These are phyloP conservation scores for Leptodactylus fuscus DNA, from an alignment of 2,113 vertebrate species.

Conservation along the genomic window DNA sequence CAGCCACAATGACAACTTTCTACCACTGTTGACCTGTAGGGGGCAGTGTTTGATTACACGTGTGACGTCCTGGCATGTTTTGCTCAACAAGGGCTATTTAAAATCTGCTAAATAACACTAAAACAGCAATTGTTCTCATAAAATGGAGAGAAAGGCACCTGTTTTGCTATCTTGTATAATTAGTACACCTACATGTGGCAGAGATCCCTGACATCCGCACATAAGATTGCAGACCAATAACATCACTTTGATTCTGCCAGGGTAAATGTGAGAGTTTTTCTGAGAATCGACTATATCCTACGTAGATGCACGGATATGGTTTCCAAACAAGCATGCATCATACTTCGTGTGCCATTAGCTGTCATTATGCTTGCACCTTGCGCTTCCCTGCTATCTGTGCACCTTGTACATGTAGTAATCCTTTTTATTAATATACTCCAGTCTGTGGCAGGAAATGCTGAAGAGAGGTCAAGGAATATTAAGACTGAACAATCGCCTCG, in stretches of 20 bases:
- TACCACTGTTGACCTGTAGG: slow-evolving; percentile 8
- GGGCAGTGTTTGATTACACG: slow-evolving; percentile 44
- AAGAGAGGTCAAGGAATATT: slow-evolving; percentile 50
- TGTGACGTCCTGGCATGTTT: background rate
- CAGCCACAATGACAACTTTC: background rate
- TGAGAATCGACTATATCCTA: background rate
- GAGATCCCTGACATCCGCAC: slow-evolving; percentile 42
- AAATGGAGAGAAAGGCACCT: slow-evolving; percentile 30
- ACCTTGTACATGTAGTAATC: background rate
- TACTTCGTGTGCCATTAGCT: slow-evolving; percentile 18
- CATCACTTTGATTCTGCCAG: slow-evolving; percentile 30
- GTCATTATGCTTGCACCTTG: background rate
- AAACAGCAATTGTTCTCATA: slow-evolving; percentile 48
- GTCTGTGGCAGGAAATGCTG: slow-evolving; percentile 29
- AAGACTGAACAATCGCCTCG: slow-evolving; percentile 23
- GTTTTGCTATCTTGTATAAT: slow-evolving; percentile 52
- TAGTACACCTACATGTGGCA: slow-evolving; percentile 35
- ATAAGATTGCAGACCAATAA: slow-evolving; percentile 32
- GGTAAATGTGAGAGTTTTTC: slow-evolving; percentile 26
- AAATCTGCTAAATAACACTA: slow-evolving; percentile 45
- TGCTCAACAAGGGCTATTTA: slow-evolving; percentile 16
- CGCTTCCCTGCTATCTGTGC: background rate
- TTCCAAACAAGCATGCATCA: background rate
- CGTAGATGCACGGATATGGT: background rate
- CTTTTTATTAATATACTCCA: slow-evolving; percentile 28